A percentile compares a stretch with the other conserved stretches of the same genome.
These are phyloP conservation scores for Steromphala cineraria DNA, from an alignment of 2,888 invertebrate species.

Conservation along the genomic window DNA sequence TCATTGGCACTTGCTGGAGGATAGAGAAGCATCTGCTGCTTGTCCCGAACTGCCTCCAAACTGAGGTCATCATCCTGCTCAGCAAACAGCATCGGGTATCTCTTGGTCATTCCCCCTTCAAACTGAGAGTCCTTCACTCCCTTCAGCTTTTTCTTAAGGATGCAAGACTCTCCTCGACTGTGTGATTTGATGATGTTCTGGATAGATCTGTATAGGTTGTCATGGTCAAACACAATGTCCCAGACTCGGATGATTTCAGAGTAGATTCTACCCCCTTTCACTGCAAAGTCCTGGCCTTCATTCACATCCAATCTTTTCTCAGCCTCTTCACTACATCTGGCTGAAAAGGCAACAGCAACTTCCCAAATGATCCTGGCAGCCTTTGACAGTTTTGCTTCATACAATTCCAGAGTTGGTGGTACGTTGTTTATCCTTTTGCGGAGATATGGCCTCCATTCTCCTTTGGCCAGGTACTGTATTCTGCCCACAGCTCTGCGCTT, in stretches of 20 bases:
- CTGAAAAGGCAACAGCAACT: constrained; percentile 65
- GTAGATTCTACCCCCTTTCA: constrained; percentile 60
- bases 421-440: constrained; percentile 51
- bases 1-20: constrained; percentile 66
- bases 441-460: constrained; percentile 60
- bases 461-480: constrained; percentile 61
- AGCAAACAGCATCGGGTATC: constrained; percentile 54
- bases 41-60: constrained; percentile 18
- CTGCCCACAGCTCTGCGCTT: constrained; percentile 55
- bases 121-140: constrained; percentile 44
- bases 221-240: constrained; percentile 49
- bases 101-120: constrained; percentile 29
- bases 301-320: constrained; percentile 52
- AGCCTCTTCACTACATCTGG: constrained; percentile 55
- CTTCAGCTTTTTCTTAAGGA: constrained; percentile 57
- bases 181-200: constrained; percentile 61
- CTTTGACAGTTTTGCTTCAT: constrained; percentile 56
- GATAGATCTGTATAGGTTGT: constrained; percentile 39
- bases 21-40: constrained; percentile 42
- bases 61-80: constrained; percentile 46
- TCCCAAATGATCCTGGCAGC: constrained; percentile 65
- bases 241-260: constrained; percentile 61
- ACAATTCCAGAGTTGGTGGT: constrained; percentile 48
- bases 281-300: constrained; percentile 37
- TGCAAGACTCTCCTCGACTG: constrained; percentile 57